These are phyloP conservation scores for Nineta flava DNA, from an alignment of 2,888 invertebrate species.

Conservation along the genomic window DNA sequence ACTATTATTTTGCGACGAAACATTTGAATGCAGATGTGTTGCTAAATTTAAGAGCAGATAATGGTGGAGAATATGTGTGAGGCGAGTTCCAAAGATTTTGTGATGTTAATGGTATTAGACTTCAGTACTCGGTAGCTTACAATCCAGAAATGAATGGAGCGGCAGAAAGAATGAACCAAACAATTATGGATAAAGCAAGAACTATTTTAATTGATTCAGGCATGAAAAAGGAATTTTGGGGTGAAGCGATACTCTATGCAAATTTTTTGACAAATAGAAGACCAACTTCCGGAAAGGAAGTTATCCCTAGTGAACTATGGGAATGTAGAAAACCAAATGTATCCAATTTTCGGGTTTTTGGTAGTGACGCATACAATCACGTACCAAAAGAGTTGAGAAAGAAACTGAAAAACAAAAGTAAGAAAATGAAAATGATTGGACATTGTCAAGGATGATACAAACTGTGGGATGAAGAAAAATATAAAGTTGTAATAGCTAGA, in stretches of 20 bases:
- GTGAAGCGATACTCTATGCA: constrained; percentile 8
- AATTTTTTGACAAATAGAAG: constrained; percentile 9
- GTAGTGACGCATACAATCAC: too few species aligned
- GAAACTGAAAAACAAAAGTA: background rate
- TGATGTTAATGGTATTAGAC: constrained; percentile 9
- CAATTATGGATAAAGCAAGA: too few species aligned
- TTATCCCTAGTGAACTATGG: constrained; percentile 10
- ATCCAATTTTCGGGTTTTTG: too few species aligned
- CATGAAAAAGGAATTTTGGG: constrained; percentile 10
- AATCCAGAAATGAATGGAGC: too few species aligned
- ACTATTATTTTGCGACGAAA: constrained; percentile 3
- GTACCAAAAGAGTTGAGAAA: constrained; percentile 7
- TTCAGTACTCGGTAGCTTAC: constrained; percentile 10
- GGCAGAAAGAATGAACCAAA: too few species aligned
- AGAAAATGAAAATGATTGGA: background rate
- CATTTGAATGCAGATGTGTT: constrained; percentile 8
- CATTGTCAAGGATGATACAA: background rate
- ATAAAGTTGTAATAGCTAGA: too few species aligned
- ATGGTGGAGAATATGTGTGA: constrained; percentile 10
- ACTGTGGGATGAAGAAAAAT: background rate
- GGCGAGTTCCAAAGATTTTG: constrained; percentile 10
- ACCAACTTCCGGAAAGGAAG: constrained; percentile 2
- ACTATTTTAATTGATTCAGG: constrained; percentile 10
- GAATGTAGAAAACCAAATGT: constrained; percentile 9
- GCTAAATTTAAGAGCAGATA: constrained; percentile 9